Evolutionary conservation across 1,140 invertebrate genomes (phyloP).

Genomic region (Musca vetustissima): DNA sequence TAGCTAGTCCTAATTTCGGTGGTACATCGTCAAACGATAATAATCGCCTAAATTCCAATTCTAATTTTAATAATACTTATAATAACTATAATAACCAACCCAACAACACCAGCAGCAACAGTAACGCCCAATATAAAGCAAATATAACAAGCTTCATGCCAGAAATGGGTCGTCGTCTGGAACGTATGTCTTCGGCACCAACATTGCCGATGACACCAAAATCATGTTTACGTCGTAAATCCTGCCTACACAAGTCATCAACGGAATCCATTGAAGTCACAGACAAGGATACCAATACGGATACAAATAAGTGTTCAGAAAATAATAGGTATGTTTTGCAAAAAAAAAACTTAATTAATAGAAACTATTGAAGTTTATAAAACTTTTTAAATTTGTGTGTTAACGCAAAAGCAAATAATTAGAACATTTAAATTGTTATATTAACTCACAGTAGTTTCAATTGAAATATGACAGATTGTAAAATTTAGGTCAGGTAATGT

Average conservation of each 20-base stretch:
- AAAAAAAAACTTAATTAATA: too few species aligned
- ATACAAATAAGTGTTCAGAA: background rate
- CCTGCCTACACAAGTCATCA: constrained; percentile 23
- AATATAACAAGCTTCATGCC: constrained; percentile 29
- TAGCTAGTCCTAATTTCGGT: constrained; percentile 13
- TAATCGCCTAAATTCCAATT: background rate
- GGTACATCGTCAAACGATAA: background rate
- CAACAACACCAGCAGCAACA: too few species aligned
- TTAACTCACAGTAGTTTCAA: too few species aligned
- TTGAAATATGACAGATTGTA: too few species aligned
- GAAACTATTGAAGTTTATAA: too few species aligned
- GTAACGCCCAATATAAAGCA: constrained; percentile 29
- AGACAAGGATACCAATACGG: constrained; percentile 16
- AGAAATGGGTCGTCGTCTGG: constrained; percentile 46
- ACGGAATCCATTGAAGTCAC: background rate
- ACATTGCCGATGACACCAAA: constrained; percentile 41
- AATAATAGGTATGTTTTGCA: constrained; percentile 4
- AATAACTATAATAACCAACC: constrained; percentile 27
- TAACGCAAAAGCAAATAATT: too few species aligned
- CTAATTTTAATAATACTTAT: constrained; percentile 18
- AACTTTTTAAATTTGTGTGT: too few species aligned
- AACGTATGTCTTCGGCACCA: constrained; percentile 49
- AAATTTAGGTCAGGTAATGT: too few species aligned
- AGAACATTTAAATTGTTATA: too few species aligned
- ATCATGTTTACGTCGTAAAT: constrained; percentile 47